Evolutionary conservation across 2,888 invertebrate genomes (phyloP).

Genomic region (Cataglyphis cursor): DNA sequence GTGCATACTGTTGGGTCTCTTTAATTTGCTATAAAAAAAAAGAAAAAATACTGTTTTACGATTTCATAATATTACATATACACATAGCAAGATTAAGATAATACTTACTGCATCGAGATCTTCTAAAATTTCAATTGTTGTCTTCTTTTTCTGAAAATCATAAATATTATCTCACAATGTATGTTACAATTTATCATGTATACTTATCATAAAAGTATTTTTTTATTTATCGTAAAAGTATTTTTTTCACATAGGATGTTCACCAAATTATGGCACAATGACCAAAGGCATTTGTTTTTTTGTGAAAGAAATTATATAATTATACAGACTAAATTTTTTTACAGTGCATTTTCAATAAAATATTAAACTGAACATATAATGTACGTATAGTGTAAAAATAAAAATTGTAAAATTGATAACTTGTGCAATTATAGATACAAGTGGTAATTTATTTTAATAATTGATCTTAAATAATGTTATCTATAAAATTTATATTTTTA

Average conservation of each 20-base stretch:
- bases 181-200: not conserved
- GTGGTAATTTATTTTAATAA: not conserved
- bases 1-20: conserved; percentile 93
- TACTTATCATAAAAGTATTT: no score
- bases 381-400: not conserved
- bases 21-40: conserved; percentile 90
- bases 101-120: conserved; percentile 89
- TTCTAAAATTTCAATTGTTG: conserved; percentile 89
- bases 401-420: not conserved
- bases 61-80: conserved; percentile 15
- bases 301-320: not conserved
- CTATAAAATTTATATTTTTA: not conserved
- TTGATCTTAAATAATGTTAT: not conserved
- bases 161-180: conserved; percentile 30
- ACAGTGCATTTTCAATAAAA: not conserved
- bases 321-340: not conserved
- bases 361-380: not conserved
- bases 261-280: not conserved
- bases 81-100: conserved; percentile 36
- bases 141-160: conserved; percentile 88
- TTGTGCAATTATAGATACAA: not conserved
- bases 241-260: not conserved
- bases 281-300: not conserved
- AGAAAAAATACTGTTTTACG: conserved; percentile 42
- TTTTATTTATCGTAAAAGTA: not conserved